Evolutionary conservation across 2,888 invertebrate species (phyloP), one percentile per base, ranked within the genome.

Genomic region (Drosophila neonasuta): DNA sequence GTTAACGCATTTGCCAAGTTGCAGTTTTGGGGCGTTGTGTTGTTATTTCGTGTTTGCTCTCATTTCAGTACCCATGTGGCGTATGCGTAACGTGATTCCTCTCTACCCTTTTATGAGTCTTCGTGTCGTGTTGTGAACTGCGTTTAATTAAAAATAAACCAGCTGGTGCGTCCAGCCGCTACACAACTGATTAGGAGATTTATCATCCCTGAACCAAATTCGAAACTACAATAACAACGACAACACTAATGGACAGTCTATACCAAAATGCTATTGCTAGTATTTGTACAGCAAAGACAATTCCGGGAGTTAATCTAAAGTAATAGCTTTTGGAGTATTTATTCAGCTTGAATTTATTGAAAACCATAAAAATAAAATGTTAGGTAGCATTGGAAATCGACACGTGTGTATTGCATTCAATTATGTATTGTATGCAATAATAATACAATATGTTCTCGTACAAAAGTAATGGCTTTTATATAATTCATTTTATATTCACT

Each of bases 61-160:
- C 52, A 20, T 52, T 56, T 8, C 52, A 50, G 44, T 45, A 51
- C 41, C 52, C 13, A 29, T 48, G 44, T 30, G 56, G 68, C 77
- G 66, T 63, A 71, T 72, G 77, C 75, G 72, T 77, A 77, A 72
- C 62, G 77, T 66, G 45, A 15, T 45, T 42, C 57, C 44, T 48
- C 52, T 57, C 45, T 41, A 57, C 65, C 61, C 65, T 64, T 75
- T 83, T 80, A 83, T 83, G 80, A 67, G 80, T 56, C 58, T 64
- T 57, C 36, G 36, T 32, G 61, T 56, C 59, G 54, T 60, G 59
- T 15, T 46, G 48, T 51, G 61, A 69, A 61, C 57, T 66, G 55
- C 69, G 71, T 82, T 82, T 82, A 82, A 82, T 82, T 82, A 82
- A 82, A 82, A 85, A 81, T 80, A 78, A 80, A 82, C 60, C 68